These are phyloP conservation scores for Drosophila putrida DNA, from an alignment of 2,888 invertebrate species.

Conservation along the genomic window DNA sequence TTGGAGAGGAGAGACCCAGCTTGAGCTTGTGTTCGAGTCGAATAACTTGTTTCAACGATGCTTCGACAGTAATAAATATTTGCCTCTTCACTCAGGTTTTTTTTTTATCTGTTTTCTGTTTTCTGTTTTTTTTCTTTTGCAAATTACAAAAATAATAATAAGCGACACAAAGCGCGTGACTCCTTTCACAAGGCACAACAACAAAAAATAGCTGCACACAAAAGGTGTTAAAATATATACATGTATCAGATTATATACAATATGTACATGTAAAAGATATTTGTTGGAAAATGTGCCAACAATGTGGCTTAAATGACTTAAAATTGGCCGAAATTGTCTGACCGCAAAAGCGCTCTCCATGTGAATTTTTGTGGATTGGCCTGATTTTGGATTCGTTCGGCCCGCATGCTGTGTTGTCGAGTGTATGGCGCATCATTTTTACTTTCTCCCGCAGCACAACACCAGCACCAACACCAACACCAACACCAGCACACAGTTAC, in stretches of 20 bases:
- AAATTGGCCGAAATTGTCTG: constrained; percentile 64
- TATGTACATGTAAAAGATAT: constrained; percentile 4
- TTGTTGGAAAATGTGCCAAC: constrained; percentile 40
- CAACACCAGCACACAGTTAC: constrained; percentile 5
- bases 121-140: constrained; percentile 53
- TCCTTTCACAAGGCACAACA: constrained; percentile 79
- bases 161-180: constrained; percentile 79
- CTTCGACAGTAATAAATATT: constrained; percentile 75
- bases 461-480: background rate
- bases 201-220: constrained; percentile 67
- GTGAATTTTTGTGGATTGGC: constrained; percentile 67
- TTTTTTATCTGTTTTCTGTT: constrained; percentile 31
- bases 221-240: constrained; percentile 66
- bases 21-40: constrained; percentile 20
- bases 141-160: constrained; percentile 68
- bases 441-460: constrained; percentile 63
- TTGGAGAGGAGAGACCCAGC: constrained; percentile 14
- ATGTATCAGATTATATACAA: constrained; percentile 8
- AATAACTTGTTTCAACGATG: constrained; percentile 64
- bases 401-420: constrained; percentile 67
- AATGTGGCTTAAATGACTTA: constrained; percentile 42
- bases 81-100: constrained; percentile 66
- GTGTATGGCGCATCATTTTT: constrained; percentile 71
- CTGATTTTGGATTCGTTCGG: constrained; percentile 80
- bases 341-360: constrained; percentile 57